A percentile compares a stretch with the other conserved stretches of the same genome.
These are phyloP conservation scores for Aleadryas rufinucha DNA, from an alignment of 2,113 vertebrate species.

Conservation along the genomic window DNA sequence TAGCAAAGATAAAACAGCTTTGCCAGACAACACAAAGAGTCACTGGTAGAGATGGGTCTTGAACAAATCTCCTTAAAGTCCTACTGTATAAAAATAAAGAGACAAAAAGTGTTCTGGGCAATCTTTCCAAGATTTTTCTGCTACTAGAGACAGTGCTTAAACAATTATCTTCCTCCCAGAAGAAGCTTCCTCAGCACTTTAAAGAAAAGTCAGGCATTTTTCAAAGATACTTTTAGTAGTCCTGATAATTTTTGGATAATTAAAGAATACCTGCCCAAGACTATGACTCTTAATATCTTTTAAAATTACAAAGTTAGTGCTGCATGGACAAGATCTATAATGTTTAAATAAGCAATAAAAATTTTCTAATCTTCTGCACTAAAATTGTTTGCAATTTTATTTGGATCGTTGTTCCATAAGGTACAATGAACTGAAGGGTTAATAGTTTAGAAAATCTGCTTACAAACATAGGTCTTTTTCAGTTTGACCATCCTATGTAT, in stretches of 20 bases:
- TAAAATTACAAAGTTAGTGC: not conserved
- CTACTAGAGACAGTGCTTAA: not conserved
- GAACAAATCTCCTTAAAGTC: not conserved
- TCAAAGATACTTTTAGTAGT: not conserved
- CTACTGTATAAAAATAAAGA: not conserved
- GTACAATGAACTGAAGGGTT: not conserved
- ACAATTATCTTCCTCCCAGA: not conserved
- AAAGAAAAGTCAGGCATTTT: not conserved
- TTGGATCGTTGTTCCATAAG: not conserved
- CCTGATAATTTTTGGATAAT: not conserved
- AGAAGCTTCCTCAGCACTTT: not conserved
- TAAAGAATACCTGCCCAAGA: not conserved
- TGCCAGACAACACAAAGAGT: not conserved
- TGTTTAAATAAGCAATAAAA: not conserved
- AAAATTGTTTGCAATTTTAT: not conserved
- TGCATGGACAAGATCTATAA: not conserved
- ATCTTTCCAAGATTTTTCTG: not conserved
- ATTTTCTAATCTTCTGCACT: not conserved
- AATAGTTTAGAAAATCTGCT: not conserved
- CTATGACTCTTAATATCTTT: not conserved
- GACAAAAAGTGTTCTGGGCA: not conserved
- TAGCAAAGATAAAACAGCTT: not conserved
- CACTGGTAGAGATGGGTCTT: not conserved
- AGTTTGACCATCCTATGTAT: not conserved
- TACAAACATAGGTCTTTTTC: not conserved